These are phyloP conservation scores for Ptyas mucosa DNA, from an alignment of 2,113 vertebrate genomes.

Conservation along the genomic window DNA sequence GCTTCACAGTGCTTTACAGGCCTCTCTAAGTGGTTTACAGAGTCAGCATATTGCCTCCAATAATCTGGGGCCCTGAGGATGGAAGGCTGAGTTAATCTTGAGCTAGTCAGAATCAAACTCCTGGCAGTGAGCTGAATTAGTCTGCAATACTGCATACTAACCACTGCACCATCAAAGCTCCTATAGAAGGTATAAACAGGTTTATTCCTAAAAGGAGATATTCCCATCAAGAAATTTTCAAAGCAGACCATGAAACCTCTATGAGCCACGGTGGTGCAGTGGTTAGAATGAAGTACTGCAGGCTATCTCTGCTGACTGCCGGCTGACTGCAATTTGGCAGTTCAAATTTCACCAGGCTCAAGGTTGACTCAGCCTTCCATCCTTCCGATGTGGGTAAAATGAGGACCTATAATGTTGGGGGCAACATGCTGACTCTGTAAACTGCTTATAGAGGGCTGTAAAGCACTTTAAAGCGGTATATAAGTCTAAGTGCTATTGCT, in stretches of 20 bases:
- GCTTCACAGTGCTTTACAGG: background rate
- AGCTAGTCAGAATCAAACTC: background rate
- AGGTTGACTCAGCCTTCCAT: too few relatives aligned
- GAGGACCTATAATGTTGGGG: too few relatives aligned
- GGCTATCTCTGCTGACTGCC: too few relatives aligned
- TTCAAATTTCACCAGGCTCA: too few relatives aligned
- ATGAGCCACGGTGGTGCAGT: too few relatives aligned
- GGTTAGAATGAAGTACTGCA: too few relatives aligned
- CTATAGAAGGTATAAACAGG: background rate
- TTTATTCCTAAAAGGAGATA: background rate
- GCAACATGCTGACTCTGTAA: too few relatives aligned
- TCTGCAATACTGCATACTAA: background rate
- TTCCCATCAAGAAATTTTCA: background rate
- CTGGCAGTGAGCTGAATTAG: background rate
- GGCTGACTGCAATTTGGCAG: too few relatives aligned
- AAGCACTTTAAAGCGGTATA: too few relatives aligned
- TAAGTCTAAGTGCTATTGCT: background rate
- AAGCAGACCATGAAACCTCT: background rate
- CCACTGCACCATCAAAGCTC: background rate
- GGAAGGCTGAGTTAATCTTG: background rate
- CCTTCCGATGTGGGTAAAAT: too few relatives aligned
- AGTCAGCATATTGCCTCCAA: background rate
- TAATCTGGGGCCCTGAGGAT: background rate
- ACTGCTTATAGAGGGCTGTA: too few relatives aligned
- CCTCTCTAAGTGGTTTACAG: background rate